phyloP scores from a whole-genome alignment of 2,113 vertebrate species.

The Orcinus orca region DNA sequence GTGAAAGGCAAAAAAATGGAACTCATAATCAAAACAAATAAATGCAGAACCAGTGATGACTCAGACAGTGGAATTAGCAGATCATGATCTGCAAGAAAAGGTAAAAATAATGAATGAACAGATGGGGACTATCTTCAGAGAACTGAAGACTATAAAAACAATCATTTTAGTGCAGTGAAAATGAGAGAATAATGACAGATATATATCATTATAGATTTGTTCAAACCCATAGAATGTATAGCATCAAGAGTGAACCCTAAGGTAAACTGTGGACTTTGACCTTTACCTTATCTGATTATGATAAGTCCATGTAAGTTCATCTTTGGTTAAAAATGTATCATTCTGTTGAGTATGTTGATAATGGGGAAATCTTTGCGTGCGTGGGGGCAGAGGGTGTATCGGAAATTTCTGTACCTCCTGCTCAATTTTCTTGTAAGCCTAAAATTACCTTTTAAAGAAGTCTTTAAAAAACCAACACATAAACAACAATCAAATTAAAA shows the following conservation, averaged over 20 bases:
- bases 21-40: background rate
- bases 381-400: accelerated
- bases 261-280: background rate
- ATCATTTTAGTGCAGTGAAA: background rate
- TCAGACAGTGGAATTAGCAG: background rate
- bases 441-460: background rate
- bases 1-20: background rate
- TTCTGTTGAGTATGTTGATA: background rate
- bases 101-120: background rate
- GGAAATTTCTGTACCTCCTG: background rate
- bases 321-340: background rate
- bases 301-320: background rate
- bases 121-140: background rate
- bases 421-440: background rate
- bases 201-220: background rate
- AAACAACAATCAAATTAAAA: background rate
- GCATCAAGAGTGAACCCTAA: background rate
- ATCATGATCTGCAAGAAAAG: background rate
- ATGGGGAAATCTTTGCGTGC: background rate
- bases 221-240: background rate
- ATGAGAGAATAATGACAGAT: background rate
- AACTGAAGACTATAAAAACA: background rate
- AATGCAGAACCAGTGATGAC: background rate
- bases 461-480: background rate
- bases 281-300: background rate